These are phyloP conservation scores for Alitta virens DNA, from an alignment of 2,888 invertebrate genomes.

Conservation along the genomic window DNA sequence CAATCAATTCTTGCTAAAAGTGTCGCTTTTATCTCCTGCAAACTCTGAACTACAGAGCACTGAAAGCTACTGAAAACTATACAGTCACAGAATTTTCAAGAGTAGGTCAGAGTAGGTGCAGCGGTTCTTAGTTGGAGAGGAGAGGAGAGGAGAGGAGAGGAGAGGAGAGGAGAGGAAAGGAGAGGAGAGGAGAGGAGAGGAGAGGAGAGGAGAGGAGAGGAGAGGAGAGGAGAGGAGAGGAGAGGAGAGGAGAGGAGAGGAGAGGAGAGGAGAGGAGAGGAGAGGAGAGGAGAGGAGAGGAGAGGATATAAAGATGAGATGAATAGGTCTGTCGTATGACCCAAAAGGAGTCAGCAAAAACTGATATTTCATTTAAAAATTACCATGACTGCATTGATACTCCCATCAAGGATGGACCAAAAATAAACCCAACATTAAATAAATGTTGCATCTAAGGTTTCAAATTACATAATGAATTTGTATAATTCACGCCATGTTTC, in stretches of 20 bases:
- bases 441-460: no score
- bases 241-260: background rate
- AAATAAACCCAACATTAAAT: no score
- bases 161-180: background rate
- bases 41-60: background rate
- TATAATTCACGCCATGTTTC: no score
- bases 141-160: background rate
- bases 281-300: background rate
- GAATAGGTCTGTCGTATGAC: no score
- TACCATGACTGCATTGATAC: no score
- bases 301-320: background rate
- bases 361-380: no score
- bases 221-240: background rate
- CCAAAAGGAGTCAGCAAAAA: no score
- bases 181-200: background rate
- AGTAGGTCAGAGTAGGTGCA: background rate
- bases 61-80: background rate
- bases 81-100: background rate
- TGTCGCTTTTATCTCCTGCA: background rate
- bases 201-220: background rate
- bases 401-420: no score
- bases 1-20: background rate
- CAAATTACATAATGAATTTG: no score
- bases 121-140: background rate
- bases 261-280: background rate